A percentile compares a stretch with the other conserved stretches of the same genome.
Conservation (phyloP, 2,113 vertebrate genomes). For the Siphamia tubifer region DNA sequence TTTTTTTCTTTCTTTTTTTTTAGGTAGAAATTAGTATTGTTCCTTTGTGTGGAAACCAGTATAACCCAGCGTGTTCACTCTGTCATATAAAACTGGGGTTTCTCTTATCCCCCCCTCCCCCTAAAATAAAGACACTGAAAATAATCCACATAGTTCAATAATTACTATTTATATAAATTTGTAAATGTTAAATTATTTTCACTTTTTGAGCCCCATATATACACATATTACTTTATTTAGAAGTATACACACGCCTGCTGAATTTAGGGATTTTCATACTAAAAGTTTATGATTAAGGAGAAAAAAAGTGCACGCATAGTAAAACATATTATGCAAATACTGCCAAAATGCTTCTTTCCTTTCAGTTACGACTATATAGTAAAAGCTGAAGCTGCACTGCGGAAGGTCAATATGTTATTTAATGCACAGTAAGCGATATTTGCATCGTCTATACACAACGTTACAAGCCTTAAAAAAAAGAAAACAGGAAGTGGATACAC, state of each 20-base stretch:
- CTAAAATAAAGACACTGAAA: slow-evolving; percentile 32
- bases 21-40: slow-evolving; percentile 51
- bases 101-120: no score
- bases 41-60: slow-evolving; percentile 19
- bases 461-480: slow-evolving; percentile 48
- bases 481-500: slow-evolving; percentile 49
- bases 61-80: slow-evolving; percentile 5
- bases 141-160: neutral
- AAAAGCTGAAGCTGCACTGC: slow-evolving; percentile 45
- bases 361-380: slow-evolving; percentile 20
- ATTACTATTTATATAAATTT: slow-evolving; percentile 19
- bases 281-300: neutral
- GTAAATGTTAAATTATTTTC: neutral
- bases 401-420: slow-evolving; percentile 61
- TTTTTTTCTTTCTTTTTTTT: no score
- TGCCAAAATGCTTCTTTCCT: slow-evolving; percentile 49
- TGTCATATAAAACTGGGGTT: slow-evolving; percentile 23
- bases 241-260: slow-evolving; percentile 17
- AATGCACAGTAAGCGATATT: slow-evolving; percentile 62
- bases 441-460: slow-evolving; percentile 55
- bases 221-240: slow-evolving; percentile 5
- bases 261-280: slow-evolving; percentile 11
- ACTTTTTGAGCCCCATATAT: neutral
- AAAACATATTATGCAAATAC: slow-evolving; percentile 64
- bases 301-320: slow-evolving; percentile 34